Base-by-base conservation (phyloP, 2,888 invertebrate species). In the Graphium colonna region DNA sequence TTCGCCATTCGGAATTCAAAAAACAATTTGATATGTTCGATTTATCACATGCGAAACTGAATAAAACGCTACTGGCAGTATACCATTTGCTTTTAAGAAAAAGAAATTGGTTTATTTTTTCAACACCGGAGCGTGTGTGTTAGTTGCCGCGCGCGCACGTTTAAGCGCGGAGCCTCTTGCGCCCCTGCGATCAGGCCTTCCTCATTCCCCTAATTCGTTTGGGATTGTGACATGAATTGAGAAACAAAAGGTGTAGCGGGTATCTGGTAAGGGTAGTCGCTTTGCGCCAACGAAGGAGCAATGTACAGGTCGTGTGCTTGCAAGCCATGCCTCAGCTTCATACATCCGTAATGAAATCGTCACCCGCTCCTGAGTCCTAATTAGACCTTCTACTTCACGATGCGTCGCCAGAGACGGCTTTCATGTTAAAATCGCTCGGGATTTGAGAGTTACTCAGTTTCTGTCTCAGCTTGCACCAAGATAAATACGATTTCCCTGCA, bases 321-420 rank as follows among this genome's bases (percentile, higher is more conserved):
- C 80, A 71, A 75, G 69, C 75, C 82, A 78, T 79, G 82, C 84
- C 75, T 66, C 70, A 55, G 58, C 73, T 77, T 79, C 83, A 82
- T 83, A 82, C 81, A 85, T 85, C 79, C 67, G 76, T 82, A 84
- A 88, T 86, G 82, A 76, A 78, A 80, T 75, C 76, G 77, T 79
- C 71, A 74, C 64, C 44, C 58, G 67, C 65, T 64, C 60, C 62
- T 56, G 60, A 63, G 67, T 67, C 67, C 76, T 83, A 84, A 85
- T 85, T 83, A 84, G 79, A 76, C 60, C 64, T 67, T 39, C 65
- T 64, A 33, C 42, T 48, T 39, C 54, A 2, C 5, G 5, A 62
- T 57, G 55, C 28, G 43, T 44, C n/a, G n/a, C n/a, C n/a, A n/a
- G n/a, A n/a, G n/a, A n/a, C n/a, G 46, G 39, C 56, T 59, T 61